phyloP scores from a whole-genome alignment of 2,113 vertebrate genomes.

The Varanus salvator region DNA sequence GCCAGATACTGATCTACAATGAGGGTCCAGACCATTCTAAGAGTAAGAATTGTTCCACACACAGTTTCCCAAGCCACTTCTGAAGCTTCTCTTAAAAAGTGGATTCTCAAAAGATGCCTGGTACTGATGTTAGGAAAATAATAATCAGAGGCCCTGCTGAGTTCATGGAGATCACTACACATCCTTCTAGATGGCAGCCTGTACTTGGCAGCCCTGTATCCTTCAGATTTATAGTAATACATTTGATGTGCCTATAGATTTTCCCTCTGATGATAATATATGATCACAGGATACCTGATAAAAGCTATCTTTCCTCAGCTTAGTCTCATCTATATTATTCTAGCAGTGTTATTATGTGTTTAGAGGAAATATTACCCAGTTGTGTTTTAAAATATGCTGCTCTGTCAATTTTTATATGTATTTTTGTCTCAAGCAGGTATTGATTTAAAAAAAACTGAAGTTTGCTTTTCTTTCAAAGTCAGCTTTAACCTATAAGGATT shows the following conservation, averaged over 20 bases:
- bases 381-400: constrained; percentile 24
- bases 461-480: constrained; percentile 23
- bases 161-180: background rate
- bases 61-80: no score
- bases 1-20: background rate
- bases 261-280: constrained; percentile 24
- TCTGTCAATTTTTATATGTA: background rate
- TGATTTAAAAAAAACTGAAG: background rate
- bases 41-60: no score
- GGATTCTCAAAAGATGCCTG: no score
- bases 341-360: background rate
- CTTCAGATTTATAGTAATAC: background rate
- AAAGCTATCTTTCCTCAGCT: background rate
- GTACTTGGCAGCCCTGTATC: background rate
- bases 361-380: constrained; percentile 53
- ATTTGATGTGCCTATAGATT: background rate
- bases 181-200: background rate
- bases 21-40: no score
- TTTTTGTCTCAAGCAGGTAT: background rate
- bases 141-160: background rate
- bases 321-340: background rate
- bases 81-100: no score
- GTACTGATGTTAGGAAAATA: no score
- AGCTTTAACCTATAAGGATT: constrained; percentile 22
- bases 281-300: background rate